Conservation (phyloP, 1,140 invertebrate genomes). For the Drosophila tristis region DNA sequence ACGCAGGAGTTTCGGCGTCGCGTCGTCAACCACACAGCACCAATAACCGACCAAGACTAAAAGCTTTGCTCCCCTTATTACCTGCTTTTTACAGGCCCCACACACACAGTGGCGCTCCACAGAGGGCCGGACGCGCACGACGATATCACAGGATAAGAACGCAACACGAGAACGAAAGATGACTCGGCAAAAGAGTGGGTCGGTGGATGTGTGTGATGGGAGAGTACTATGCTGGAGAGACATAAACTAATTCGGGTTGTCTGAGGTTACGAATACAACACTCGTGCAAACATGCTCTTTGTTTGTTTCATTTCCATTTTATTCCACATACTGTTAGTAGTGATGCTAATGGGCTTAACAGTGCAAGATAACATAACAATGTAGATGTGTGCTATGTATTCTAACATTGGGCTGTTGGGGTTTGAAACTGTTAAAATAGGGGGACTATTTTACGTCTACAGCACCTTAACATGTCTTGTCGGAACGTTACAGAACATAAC, state of each 20-base stretch:
- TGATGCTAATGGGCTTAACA: conserved; percentile 4
- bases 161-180: conserved; percentile 51
- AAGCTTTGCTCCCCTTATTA: conserved; percentile 81
- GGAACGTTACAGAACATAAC: too few relatives aligned
- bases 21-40: conserved; percentile 76
- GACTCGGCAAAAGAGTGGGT: too few relatives aligned
- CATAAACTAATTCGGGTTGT: conserved; percentile 72
- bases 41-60: conserved; percentile 82
- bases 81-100: conserved; percentile 69
- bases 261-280: conserved; percentile 52
- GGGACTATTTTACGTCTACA: not conserved
- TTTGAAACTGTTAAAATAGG: conserved; percentile 19
- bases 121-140: conserved; percentile 34
- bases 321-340: not conserved
- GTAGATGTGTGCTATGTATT: too few relatives aligned
- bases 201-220: conserved; percentile 2
- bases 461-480: not conserved
- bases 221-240: conserved; percentile 21
- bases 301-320: conserved; percentile 58
- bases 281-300: conserved; percentile 7
- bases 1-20: conserved; percentile 55
- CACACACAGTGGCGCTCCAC: conserved; percentile 13
- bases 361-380: too few relatives aligned
- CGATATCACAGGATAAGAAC: conserved; percentile 62
- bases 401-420: not conserved